Conservation (phyloP, 2,888 invertebrate genomes). For the Eupithecia vulgata region DNA sequence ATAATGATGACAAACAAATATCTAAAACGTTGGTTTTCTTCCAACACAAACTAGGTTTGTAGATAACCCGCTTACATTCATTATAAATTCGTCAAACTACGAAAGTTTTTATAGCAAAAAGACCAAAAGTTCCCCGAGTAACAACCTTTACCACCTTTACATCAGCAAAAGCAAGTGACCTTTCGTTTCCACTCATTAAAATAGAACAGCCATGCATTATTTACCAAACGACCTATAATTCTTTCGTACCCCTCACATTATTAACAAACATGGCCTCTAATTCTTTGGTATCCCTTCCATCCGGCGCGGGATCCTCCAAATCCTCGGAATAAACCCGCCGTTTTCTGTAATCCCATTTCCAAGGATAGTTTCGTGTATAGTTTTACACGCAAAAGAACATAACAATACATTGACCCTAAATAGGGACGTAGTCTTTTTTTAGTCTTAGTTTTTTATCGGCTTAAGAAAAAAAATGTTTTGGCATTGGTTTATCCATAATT, state of each 20-base stretch:
- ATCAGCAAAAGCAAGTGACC: background rate
- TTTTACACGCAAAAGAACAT: slow-evolving; percentile 67
- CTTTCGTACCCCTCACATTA: slow-evolving; percentile 35
- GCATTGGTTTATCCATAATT: background rate
- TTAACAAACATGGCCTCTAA: slow-evolving; percentile 70
- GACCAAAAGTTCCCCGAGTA: background rate
- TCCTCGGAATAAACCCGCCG: slow-evolving; percentile 75
- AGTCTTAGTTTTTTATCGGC: background rate
- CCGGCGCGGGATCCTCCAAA: slow-evolving; percentile 67
- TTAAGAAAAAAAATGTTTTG: background rate
- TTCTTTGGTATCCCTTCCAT: slow-evolving; percentile 65
- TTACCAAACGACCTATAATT: slow-evolving; percentile 22
- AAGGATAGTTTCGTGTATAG: slow-evolving; percentile 64
- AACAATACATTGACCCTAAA: slow-evolving; percentile 60
- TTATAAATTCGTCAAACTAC: background rate
- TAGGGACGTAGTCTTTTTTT: background rate
- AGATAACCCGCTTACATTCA: background rate
- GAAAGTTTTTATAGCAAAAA: background rate
- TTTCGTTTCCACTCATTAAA: background rate
- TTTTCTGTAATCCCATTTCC: slow-evolving; percentile 73
- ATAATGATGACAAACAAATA: too few relatives aligned
- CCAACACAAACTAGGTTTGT: background rate
- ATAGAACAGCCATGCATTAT: slow-evolving; percentile 7
- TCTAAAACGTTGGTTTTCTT: too few relatives aligned
- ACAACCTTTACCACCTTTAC: slow-evolving; percentile 1